A percentile compares a stretch with the other conserved stretches of the same genome.
phyloP scores from a whole-genome alignment of 2,113 vertebrate species.

The Eretmochelys imbricata region DNA sequence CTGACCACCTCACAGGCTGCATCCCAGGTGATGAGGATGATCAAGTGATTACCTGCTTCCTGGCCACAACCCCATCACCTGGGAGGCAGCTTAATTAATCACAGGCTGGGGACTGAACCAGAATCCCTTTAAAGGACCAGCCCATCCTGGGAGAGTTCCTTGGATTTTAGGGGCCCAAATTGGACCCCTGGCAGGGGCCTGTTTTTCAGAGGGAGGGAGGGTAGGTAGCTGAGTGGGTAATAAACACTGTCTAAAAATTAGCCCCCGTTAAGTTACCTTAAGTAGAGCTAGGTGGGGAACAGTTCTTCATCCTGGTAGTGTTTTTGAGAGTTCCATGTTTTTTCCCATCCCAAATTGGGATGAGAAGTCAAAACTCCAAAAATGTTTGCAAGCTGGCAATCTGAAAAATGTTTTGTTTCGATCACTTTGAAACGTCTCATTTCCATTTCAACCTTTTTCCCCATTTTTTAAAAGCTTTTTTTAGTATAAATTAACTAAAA shows the following conservation, averaged over 20 bases:
- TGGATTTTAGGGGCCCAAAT: too few species aligned
- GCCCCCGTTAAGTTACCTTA: background rate
- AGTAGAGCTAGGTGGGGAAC: background rate
- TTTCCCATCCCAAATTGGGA: background rate
- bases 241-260: background rate
- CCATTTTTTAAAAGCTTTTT: background rate
- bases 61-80: too few species aligned
- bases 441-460: background rate
- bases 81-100: too few species aligned
- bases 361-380: background rate
- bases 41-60: too few species aligned
- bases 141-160: too few species aligned
- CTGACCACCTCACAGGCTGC: too few species aligned
- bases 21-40: too few species aligned
- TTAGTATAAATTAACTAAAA: background rate
- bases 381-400: background rate
- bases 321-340: background rate
- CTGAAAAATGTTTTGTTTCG: background rate
- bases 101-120: too few species aligned
- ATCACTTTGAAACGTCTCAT: background rate
- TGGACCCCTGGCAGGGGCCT: background rate
- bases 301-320: background rate
- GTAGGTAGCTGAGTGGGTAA: background rate
- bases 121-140: too few species aligned
- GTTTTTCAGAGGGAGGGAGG: background rate